Evolutionary conservation across 1,140 invertebrate genomes (phyloP), one percentile per base, ranked within the genome.

Genomic region (Teleopsis dalmanni): DNA sequence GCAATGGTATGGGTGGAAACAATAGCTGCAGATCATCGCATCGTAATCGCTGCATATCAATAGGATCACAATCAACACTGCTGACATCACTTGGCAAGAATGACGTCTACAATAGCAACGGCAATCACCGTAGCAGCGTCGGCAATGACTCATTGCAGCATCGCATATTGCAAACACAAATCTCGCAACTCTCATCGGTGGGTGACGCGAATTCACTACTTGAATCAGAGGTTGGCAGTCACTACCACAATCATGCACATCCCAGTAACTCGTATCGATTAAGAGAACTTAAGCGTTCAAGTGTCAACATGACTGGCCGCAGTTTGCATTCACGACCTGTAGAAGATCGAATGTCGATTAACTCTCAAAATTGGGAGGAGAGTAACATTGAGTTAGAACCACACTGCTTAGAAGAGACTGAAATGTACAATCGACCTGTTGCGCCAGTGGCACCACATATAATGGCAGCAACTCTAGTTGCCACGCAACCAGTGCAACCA

Each of bases 41-140:
- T 52, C 55, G 61, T 6, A 37, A 57, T 26, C 56, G 59, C 40
- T 61, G 60, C 21, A 50, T 58, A 22, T 67, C 61, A 5, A 33
- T 64, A 22, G 63, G 68, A 23, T 70, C 66, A 21, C 75, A 75
- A 51, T 56, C 68, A 18, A 76, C 71, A 0, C 23, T 71, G 26
- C 57, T 73, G 41, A 67, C 72, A 19, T 70, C 68, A 10, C 65
- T n/a, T n/a, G n/a, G n/a, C n/a, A n/a, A 66, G 26, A 57, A 53
- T 26, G 58, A 62, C 43, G 58, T 64, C 29, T 64, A 9, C 29
- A n/a, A n/a, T 43, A 3, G 19, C 19, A 14, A 23, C 43, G 14
- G 14, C 29, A 3, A 16, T 25, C 9, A 25, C 1, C 14, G n/a
- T 14, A 27, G 22, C 23, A 3, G 29, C 37, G 16, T 2, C 46